Base-by-base conservation (phyloP, 37 sponge, comb jelly and placozoan species). In the Mnemiopsis leidyi region DNA sequence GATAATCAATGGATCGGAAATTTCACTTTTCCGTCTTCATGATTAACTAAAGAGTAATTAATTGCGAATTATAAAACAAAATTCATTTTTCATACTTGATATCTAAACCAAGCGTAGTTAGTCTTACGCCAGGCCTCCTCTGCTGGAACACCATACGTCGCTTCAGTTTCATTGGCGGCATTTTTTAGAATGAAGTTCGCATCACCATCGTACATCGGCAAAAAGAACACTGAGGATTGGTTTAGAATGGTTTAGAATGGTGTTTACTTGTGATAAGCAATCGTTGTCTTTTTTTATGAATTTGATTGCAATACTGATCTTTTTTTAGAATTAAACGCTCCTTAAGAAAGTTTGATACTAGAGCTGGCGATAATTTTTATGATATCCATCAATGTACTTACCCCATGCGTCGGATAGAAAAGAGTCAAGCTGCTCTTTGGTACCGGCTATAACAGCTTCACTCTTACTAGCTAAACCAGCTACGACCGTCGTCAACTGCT, bases 191-290 rank as follows among this genome's bases (percentile, higher is more conserved):
- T 26, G 26, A 38, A 85, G 25, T 38, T 36, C 0, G 90, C 61
- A 39, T 85, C 90, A 38, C 16, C 90, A 39, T 85, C 90, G 61
- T 85, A 85, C 90, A 39, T 85, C 5, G 90, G 90, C 0, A 85
- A 0, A 29, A 85, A 85, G 29, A n/a, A 40, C 0, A 85, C 90
- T 85, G 90, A 1, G 30, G 75, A 28, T 29, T 23, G n/a, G n/a
- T n/a, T n/a, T n/a, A n/a, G n/a, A n/a, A n/a, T n/a, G n/a, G n/a
- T n/a, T n/a, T n/a, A n/a, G n/a, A n/a, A n/a, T n/a, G n/a, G n/a
- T n/a, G n/a, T n/a, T n/a, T n/a, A n/a, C n/a, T n/a, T n/a, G n/a
- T n/a, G n/a, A n/a, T n/a, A n/a, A n/a, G n/a, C n/a, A n/a, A n/a
- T n/a, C n/a, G n/a, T n/a, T n/a, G n/a, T n/a, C n/a, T n/a, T n/a